Evolutionary conservation across 2,888 invertebrate genomes (phyloP).

Genomic region (Apeira syringaria): DNA sequence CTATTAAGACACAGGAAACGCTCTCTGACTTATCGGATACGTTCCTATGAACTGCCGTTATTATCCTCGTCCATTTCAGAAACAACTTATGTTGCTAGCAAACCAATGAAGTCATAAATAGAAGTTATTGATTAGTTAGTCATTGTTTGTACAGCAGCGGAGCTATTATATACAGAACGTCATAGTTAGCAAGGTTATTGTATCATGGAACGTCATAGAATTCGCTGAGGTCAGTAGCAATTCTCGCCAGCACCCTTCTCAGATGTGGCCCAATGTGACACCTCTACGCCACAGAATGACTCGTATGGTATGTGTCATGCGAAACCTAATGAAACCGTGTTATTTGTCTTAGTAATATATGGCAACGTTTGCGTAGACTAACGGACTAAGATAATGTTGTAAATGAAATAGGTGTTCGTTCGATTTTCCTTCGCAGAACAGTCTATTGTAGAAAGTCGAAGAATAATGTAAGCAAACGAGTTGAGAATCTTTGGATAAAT

Average conservation of each 20-base stretch:
- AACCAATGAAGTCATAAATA: slow-evolving; percentile 21
- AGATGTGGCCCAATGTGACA: slow-evolving; percentile 30
- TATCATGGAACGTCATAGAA: slow-evolving; percentile 43
- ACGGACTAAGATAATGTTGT: slow-evolving; percentile 4
- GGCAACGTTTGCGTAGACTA: background rate
- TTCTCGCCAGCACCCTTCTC: slow-evolving; percentile 45
- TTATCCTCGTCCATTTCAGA: slow-evolving; percentile 16
- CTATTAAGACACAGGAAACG: slow-evolving; percentile 35
- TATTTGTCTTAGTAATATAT: background rate
- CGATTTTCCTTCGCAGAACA: slow-evolving; percentile 8
- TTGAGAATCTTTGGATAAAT: slow-evolving; percentile 12
- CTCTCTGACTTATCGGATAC: slow-evolving; percentile 22
- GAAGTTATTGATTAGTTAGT: slow-evolving; percentile 39
- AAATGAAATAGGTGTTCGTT: slow-evolving; percentile 2
- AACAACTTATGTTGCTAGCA: slow-evolving; percentile 12
- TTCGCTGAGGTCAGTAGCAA: slow-evolving; percentile 48
- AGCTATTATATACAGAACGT: slow-evolving; percentile 43
- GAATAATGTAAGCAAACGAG: slow-evolving; percentile 11
- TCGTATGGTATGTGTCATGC: no score
- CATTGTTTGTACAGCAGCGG: slow-evolving; percentile 33
- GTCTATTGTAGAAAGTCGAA: slow-evolving; percentile 9
- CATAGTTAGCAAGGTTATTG: slow-evolving; percentile 38
- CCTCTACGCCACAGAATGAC: slow-evolving; percentile 1
- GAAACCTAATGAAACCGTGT: slow-evolving; percentile 1
- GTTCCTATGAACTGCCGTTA: slow-evolving; percentile 22